These are phyloP conservation scores for Hycleus phaleratus DNA, from an alignment of 1,140 invertebrate genomes.

Conservation along the genomic window DNA sequence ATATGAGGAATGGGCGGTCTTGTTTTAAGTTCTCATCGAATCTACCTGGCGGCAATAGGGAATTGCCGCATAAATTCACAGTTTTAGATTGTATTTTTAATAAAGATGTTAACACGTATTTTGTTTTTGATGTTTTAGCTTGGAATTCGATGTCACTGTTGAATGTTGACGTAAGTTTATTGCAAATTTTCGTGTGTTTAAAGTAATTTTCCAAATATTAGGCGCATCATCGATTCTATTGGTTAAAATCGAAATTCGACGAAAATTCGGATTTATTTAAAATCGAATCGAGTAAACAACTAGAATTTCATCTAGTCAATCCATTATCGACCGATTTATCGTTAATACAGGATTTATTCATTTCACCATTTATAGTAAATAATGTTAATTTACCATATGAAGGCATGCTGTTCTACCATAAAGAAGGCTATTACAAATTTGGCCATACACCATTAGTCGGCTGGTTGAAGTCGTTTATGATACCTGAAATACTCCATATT, in stretches of 20 bases:
- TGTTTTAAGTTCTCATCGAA: conserved; percentile 53
- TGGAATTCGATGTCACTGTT: conserved; percentile 71
- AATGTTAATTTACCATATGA: conserved; percentile 49
- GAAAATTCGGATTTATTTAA: conserved; percentile 46
- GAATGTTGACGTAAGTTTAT: conserved; percentile 67
- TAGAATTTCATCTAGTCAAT: conserved; percentile 18
- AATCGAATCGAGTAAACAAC: conserved; percentile 8
- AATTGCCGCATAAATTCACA: conserved; percentile 38
- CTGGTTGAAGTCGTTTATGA: conserved; percentile 84
- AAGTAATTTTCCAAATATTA: conserved; percentile 32
- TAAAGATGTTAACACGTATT: conserved; percentile 55
- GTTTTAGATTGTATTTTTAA: conserved; percentile 77
- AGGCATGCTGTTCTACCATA: conserved; percentile 78
- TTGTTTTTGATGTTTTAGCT: conserved; percentile 71
- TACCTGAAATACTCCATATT: conserved; percentile 66
- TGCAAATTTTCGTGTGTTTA: background rate
- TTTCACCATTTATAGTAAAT: conserved; percentile 31
- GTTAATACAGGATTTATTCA: conserved; percentile 44
- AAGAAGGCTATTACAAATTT: conserved; percentile 64
- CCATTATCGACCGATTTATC: conserved; percentile 23
- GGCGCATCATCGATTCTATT: conserved; percentile 70
- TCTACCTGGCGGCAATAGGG: conserved; percentile 64
- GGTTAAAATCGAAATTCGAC: conserved; percentile 59
- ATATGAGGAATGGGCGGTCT: conserved; percentile 58
- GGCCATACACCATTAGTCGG: conserved; percentile 77